Percentiles rank a stretch among this genome's conserved stretches.
Evolutionary conservation across 2,888 invertebrate genomes (phyloP).

Genomic region (Clanis bilineata): DNA sequence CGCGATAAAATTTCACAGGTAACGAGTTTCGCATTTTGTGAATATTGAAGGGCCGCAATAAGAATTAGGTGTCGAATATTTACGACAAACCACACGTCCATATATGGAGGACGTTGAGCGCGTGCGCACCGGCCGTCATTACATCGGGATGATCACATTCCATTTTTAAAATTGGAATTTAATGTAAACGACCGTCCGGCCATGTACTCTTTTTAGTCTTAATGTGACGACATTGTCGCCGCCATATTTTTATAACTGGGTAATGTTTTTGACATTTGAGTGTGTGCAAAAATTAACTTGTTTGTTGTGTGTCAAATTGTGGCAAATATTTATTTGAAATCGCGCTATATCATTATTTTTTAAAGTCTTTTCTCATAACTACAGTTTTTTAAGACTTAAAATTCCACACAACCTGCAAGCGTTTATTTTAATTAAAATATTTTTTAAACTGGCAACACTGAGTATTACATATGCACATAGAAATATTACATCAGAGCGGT

Average conservation of each 20-base stretch:
- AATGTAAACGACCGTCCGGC: slow-evolving; percentile 51
- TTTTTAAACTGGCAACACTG: too few species aligned
- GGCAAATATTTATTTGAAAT: neutral
- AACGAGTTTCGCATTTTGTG: slow-evolving; percentile 23
- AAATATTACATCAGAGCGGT: too few species aligned
- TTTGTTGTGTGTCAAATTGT: neutral
- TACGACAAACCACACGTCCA: slow-evolving; percentile 46
- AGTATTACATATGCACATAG: too few species aligned
- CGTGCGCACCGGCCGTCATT: slow-evolving; percentile 53
- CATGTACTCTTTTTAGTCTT: slow-evolving; percentile 38
- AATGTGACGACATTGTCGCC: slow-evolving; percentile 35
- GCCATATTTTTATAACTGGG: slow-evolving; percentile 32
- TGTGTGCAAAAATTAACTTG: neutral
- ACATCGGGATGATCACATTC: slow-evolving; percentile 52
- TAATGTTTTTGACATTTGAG: slow-evolving; percentile 41
- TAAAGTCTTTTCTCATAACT: neutral
- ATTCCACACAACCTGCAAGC: too few species aligned
- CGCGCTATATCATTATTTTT: neutral
- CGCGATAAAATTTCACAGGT: slow-evolving; percentile 17
- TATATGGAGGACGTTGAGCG: slow-evolving; percentile 47
- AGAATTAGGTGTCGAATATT: slow-evolving; percentile 67
- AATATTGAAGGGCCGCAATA: slow-evolving; percentile 37
- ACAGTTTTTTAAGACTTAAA: too few species aligned
- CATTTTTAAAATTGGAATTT: slow-evolving; percentile 61
- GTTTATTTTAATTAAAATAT: too few species aligned